Evolutionary conservation across 2,113 vertebrate genomes (phyloP), one percentile per base, ranked within the genome.

Genomic region (Tragelaphus buxtoni): DNA sequence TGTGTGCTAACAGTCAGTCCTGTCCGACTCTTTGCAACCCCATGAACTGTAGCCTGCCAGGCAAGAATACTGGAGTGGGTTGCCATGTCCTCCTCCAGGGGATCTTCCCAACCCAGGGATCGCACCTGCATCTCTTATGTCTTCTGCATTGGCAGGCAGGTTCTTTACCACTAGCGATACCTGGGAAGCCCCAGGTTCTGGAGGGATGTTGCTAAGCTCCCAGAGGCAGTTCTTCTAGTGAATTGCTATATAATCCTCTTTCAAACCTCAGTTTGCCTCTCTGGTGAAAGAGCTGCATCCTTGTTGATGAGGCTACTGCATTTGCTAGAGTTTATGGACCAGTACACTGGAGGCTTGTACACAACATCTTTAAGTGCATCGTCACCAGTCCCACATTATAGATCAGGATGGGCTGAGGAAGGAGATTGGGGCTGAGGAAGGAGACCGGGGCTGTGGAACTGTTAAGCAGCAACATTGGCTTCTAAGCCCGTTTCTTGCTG

Each of bases 171-270:
- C 69, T 39, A 74, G 69, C 39, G 39, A 39, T 22, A 74, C 20
- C 39, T 42, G 24, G 69, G 69, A 74, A 39, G 35, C 39, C 39
- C 35, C 69, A 74, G 69, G 11, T 42, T 53, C 49, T 60, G 56
- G 49, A 42, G 60, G 26, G 7, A 22, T 9, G n/a, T 39, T 0
- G 0, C 47, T 51, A 30, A 24, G 11, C 0, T 7, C 30, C 18
- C 85, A 28, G 22, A 30, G 55, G 35, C 14, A 3, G 13, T 72
- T 13, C 28, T 91, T 47, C 7, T 28, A 22, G 53, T 35, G 63
- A 63, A 53, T 22, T 30, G 72, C 7, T 13, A 3, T 1, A 2
- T 20, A 12, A 32, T n/a, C 49, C 39, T 77, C 10, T 49, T 58
- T 5, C 7, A 53, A 42, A 28, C 42, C 81, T 30, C 7, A 9